Base-by-base conservation (phyloP, 2,113 vertebrate genomes). In the Helogale parvula region DNA sequence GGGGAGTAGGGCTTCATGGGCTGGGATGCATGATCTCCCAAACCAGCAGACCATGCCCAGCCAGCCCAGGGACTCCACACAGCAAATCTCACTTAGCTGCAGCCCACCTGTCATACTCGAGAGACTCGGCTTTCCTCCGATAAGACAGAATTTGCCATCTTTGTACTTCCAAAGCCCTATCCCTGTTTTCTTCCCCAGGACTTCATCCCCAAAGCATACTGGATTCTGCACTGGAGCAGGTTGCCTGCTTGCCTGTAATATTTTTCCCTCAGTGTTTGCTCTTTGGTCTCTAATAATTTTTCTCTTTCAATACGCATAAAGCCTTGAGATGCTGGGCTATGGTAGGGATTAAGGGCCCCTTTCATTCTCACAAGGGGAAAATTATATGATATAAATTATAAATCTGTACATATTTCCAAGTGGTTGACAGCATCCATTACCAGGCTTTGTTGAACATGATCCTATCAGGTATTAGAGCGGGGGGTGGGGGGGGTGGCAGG, bases 401-500 rank as follows among this genome's bases (percentile, higher is more conserved):
- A 45, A 54, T 3, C 3, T 19, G 11, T n/a, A 21, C 29, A 5
- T 60, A 50, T 65, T 65, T 95, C n/a, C 65, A n/a, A 33, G 21
- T 71, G 33, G 69, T 33, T 47, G 27, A 88, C 83, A 76, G 4
- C n/a, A 60, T 72, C 17, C 23, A 17, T 84, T 35, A 2, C n/a
- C 17, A 21, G 41, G 2, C 52, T 33, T 81, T 76, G 5, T 60
- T 65, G n/a, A 87, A 77, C 1, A 82, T n/a, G 5, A 54, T 68
- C 31, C 5, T 9, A 57, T 54, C 41, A 54, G 50, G 7, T 66
- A 7, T 72, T 9, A 69, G 21, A 65, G 45, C 23, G 33, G 54
- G 33, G 7, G 29, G 25, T 7, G 1, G 1, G 0, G 1, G 0
- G 5, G 21, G 5, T 21, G 38, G 7, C 9, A 7, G 21, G 6